Base-by-base conservation (phyloP, 1,140 invertebrate species). In the Cydia splendana region DNA sequence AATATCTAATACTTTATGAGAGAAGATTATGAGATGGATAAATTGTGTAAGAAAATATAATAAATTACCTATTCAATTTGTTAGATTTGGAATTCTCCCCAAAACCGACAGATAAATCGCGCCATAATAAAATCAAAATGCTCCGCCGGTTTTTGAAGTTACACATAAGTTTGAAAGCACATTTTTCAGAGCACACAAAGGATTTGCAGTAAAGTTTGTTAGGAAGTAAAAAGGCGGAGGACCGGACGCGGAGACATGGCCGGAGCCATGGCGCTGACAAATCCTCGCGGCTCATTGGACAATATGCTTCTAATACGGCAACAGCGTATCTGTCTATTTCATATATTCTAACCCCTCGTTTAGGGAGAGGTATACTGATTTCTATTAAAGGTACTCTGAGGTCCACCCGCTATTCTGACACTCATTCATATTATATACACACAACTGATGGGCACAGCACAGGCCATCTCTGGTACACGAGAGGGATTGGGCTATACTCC, bases 211-310 rank as follows among this genome's bases (percentile, higher is more conserved):
- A 71, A 71, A 71, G 67, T 71, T 71, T 71, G 67, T 71, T 71
- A 71, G 67, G 67, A 71, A 42, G 67, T 71, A 71, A 71, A 71
- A 71, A 71, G 65, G 65, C 65, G 10, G 65, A 65, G 24, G 65
- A 34, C 28, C 67, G 67, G 67, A 71, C 67, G 34, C n/a, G 67
- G 30, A 71, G 34, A 71, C 67, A 71, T 18, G 20, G 24, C 24
- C 65, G 15, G 65, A 13, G 67, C 38, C 38, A 10, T 13, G 6
- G 65, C 38, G 67, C 67, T 42, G 34, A 38, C 67, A 71, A 62
- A 62, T 62, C 57, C 20, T 20, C 4, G 57, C 57, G 57, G 57
- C 57, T 62, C 57, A 62, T 62, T 62, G 57, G 57, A 24, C 57
- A 62, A 62, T 62, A 62, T 24, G 18, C 20, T 62, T 20, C 57